Base-by-base conservation (phyloP, 1,140 invertebrate species). In the silkworm (Bombyx mori) region DNA sequence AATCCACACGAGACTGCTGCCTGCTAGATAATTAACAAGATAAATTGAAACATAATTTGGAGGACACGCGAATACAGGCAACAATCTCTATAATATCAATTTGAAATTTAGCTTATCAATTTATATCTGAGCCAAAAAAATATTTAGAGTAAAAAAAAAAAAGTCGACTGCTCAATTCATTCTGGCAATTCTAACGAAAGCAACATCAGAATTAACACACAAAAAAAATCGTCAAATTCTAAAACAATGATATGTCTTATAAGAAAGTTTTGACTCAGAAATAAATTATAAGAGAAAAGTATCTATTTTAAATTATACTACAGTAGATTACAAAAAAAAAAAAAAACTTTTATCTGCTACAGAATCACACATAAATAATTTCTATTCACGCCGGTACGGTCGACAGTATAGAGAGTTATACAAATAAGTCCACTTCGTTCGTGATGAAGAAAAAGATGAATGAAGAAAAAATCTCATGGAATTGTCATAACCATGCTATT, bases 331-430 rank as follows among this genome's bases (percentile, higher is more conserved):
- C 52, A 54, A 44, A 12, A 54, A 42, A 55, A n/a, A 55, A 46
- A 46, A 47, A 54, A 52, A 54, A 55, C 5, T 47, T 10, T 55
- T 46, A 52, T 8, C 9, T 26, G 66, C 79, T 82, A 82, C 71
- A 67, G 77, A 79, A 82, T 86, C 81, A 86, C 81, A 86, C 80
- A 85, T 86, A 86, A 86, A 83, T 86, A 82, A 83, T 79, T 75
- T 81, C 67, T 69, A 69, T 71, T 73, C 73, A 78, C 70, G 68
- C 71, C 64, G 61, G 53, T 71, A 75, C 65, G 43, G 48, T 57
- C 55, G 46, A 54, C 48, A 50, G 48, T 50, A 22, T 12, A 9
- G 48, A 22, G 8, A 3, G 12, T 49, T 22, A 47, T 47, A 3
- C 2, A 47, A 47, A 50, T 50, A 12, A 50, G 8, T 22, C 4